These are phyloP conservation scores for Paramacrobiotus metropolitanus DNA, from an alignment of 1,140 invertebrate genomes.

Conservation along the genomic window DNA sequence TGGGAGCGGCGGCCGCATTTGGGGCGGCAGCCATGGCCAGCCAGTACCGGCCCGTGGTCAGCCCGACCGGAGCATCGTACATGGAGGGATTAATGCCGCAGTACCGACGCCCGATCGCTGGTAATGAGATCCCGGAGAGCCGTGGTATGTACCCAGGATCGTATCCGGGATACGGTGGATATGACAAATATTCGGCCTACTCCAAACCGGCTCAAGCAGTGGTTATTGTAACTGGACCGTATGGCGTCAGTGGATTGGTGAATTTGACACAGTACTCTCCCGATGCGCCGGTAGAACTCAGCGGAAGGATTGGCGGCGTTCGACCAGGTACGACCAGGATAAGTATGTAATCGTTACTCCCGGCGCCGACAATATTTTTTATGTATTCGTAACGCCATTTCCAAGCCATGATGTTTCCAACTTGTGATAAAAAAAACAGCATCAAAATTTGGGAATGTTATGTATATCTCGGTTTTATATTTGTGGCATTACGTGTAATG, in stretches of 20 bases:
- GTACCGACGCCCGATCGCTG: not conserved
- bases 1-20: no score
- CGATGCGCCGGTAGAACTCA: not conserved
- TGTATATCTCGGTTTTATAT: no score
- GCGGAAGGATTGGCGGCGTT: not conserved
- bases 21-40: not conserved
- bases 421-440: no score
- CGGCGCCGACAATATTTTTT: no score
- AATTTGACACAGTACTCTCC: not conserved
- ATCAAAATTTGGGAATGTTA: no score
- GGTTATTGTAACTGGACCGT: not conserved
- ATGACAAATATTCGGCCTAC: not conserved
- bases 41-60: not conserved
- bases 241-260: not conserved
- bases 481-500: no score
- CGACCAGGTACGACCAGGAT: conserved; percentile 4
- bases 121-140: not conserved
- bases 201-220: not conserved
- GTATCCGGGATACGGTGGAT: not conserved
- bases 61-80: not conserved
- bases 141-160: not conserved
- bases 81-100: no score
- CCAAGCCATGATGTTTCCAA: no score
- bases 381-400: no score
- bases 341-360: no score